Evolutionary conservation across 2,113 vertebrate species (phyloP).

Genomic region (Hystrix brachyura): DNA sequence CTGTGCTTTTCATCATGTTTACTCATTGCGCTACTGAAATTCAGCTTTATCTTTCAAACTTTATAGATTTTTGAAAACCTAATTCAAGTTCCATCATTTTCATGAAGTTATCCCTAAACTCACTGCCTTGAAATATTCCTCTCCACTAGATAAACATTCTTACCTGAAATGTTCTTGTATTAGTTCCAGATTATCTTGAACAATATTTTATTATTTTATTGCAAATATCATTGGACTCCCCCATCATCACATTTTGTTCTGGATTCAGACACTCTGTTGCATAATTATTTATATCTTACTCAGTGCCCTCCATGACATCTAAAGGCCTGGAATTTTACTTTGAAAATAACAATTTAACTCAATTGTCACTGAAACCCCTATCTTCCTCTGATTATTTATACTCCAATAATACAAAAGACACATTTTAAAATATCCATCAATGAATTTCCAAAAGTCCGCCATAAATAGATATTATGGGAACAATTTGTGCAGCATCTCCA

Average conservation of each 20-base stretch:
- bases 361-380: background rate
- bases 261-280: background rate
- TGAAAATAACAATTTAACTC: background rate
- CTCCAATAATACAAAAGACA: background rate
- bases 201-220: background rate
- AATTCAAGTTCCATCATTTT: background rate
- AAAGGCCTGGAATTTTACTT: background rate
- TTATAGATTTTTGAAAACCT: background rate
- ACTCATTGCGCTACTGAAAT: background rate
- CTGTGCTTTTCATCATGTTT: background rate
- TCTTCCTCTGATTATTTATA: background rate
- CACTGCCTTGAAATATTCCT: background rate
- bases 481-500: background rate
- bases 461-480: background rate
- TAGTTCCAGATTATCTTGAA: background rate
- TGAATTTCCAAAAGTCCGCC: background rate
- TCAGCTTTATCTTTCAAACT: background rate
- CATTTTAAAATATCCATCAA: background rate
- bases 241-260: background rate
- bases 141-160: background rate
- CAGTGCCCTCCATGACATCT: accelerated
- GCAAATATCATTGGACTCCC: background rate
- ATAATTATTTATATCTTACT: background rate
- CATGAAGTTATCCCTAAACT: background rate
- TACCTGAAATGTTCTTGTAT: background rate